phyloP scores from a whole-genome alignment of 2,797 vertebrate genomes.

The Uromys caudimaculatus region DNA sequence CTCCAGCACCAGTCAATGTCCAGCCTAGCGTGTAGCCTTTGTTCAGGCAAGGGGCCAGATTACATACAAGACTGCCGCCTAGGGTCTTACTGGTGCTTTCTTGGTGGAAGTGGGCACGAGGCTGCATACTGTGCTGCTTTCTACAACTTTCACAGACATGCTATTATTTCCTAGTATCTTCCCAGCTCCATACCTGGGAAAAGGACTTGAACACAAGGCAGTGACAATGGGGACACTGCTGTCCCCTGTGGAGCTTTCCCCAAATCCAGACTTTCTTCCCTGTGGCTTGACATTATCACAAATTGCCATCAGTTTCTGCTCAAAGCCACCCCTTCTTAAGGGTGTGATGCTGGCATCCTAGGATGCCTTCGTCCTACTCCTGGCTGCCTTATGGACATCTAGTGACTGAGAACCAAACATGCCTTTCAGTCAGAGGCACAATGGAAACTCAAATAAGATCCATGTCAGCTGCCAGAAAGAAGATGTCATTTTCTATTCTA shows the following conservation, averaged over 20 bases:
- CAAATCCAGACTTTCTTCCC: too few relatives aligned
- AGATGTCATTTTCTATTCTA: neutral
- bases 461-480: neutral
- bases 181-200: neutral
- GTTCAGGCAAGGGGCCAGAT: neutral
- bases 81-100: neutral
- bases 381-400: neutral
- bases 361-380: neutral
- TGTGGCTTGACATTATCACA: neutral
- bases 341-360: neutral
- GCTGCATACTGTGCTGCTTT: neutral
- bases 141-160: neutral
- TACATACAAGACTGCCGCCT: rapidly evolving
- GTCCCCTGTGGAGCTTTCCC: rapidly evolving
- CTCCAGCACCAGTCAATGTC: neutral
- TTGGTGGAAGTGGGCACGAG: too few relatives aligned
- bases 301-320: neutral
- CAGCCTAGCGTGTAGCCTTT: neutral
- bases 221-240: too few relatives aligned
- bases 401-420: neutral
- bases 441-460: slow-evolving; percentile 4
- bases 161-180: neutral
- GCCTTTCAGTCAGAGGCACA: neutral
- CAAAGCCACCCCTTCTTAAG: neutral
- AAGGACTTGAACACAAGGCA: neutral